A percentile compares a stretch with the other conserved stretches of the same genome.
These are phyloP conservation scores for Zaprionus bogoriensis DNA, from an alignment of 2,888 invertebrate species.

Conservation along the genomic window DNA sequence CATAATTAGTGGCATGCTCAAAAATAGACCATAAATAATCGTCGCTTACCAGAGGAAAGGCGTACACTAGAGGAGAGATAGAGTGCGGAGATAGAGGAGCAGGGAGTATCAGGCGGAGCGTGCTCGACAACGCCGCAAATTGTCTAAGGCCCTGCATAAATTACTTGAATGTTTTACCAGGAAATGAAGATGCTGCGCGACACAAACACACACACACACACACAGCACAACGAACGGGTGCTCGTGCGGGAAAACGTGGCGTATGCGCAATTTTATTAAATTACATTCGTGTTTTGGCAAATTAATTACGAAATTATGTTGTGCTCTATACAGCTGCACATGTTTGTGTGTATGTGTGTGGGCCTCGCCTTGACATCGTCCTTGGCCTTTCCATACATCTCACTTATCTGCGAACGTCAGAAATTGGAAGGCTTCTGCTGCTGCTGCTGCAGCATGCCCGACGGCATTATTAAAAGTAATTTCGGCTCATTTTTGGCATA, in stretches of 20 bases:
- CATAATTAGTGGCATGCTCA: conserved; percentile 73
- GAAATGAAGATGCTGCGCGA: conserved; percentile 54
- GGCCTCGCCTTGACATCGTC: conserved; percentile 24
- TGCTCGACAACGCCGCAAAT: conserved; percentile 50
- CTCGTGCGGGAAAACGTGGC: conserved; percentile 48
- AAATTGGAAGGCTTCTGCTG: conserved; percentile 6
- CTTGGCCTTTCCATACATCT: conserved; percentile 50
- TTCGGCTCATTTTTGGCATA: conserved; percentile 71
- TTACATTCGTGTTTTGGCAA: conserved; percentile 80
- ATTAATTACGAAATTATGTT: conserved; percentile 80
- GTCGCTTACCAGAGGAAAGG: conserved; percentile 43
- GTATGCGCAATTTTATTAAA: conserved; percentile 79
- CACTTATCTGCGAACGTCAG: conserved; percentile 69
- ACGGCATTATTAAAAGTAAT: conserved; percentile 73
- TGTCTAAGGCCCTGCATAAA: conserved; percentile 70
- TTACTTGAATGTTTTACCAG: conserved; percentile 68
- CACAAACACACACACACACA: too few relatives aligned
- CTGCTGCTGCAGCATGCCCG: conserved; percentile 17
- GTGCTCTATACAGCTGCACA: conserved; percentile 39
- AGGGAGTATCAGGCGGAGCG: conserved; percentile 2
- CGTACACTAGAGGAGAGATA: background rate
- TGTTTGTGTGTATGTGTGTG: conserved; percentile 22
- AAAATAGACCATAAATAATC: conserved; percentile 77
- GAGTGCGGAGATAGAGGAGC: background rate
- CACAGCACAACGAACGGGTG: conserved; percentile 35